Evolutionary conservation across 2,113 vertebrate species (phyloP).

Genomic region (Cairina moschata): DNA sequence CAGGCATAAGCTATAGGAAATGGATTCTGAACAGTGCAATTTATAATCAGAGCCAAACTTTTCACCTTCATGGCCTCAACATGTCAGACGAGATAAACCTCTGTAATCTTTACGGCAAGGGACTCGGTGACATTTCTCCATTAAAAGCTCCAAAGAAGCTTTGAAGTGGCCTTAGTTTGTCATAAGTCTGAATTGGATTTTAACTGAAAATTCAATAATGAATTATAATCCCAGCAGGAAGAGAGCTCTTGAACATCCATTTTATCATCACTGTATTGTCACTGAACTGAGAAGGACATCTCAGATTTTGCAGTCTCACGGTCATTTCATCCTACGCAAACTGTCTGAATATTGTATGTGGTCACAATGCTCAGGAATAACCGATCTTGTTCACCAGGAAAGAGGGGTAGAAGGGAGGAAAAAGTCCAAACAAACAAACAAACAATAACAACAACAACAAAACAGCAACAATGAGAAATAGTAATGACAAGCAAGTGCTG

Average conservation of each 20-base stretch:
- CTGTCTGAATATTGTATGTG: neutral
- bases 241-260: neutral
- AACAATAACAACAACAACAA: neutral
- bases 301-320: neutral
- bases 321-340: neutral
- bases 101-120: neutral
- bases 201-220: neutral
- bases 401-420: neutral
- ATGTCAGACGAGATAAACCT: neutral
- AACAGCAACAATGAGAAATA: neutral
- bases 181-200: neutral
- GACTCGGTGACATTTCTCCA: neutral
- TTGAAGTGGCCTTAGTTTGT: neutral
- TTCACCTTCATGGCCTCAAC: neutral
- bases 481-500: neutral
- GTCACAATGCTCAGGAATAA: neutral
- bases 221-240: neutral
- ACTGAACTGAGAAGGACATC: constrained; percentile 40
- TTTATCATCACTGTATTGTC: constrained; percentile 5
- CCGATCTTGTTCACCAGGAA: neutral
- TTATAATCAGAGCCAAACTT: neutral
- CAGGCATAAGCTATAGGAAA: neutral
- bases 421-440: neutral
- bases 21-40: neutral
- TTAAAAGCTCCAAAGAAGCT: neutral